These are phyloP conservation scores for Leptobrachium ailaonicum DNA, from an alignment of 2,113 vertebrate genomes.

Conservation along the genomic window DNA sequence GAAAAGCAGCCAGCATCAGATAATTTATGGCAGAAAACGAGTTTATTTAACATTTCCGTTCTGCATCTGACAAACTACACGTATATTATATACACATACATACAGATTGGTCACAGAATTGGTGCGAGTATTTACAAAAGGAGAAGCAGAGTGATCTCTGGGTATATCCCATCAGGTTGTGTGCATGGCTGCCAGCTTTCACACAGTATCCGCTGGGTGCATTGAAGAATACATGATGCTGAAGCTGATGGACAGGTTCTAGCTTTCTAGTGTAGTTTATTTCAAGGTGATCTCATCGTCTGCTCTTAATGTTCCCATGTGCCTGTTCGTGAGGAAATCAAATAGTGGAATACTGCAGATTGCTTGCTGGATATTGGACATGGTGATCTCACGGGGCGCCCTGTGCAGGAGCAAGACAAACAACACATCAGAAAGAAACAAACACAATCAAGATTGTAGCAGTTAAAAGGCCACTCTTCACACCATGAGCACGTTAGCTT, in stretches of 20 bases:
- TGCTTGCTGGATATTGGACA: slow-evolving; percentile 93
- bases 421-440: neutral
- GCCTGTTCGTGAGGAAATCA: slow-evolving; percentile 94
- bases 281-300: slow-evolving; percentile 62
- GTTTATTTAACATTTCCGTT: neutral
- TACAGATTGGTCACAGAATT: neutral
- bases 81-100: neutral
- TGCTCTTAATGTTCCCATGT: slow-evolving; percentile 83
- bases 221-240: neutral
- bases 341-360: slow-evolving; percentile 87
- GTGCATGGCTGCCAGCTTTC: neutral
- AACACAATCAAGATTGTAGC: too few relatives aligned
- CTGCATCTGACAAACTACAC: neutral
- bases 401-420: slow-evolving; percentile 64
- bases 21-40: neutral
- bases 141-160: neutral
- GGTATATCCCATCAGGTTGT: neutral
- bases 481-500: too few relatives aligned
- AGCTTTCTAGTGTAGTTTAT: slow-evolving; percentile 9
- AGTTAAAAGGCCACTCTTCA: too few relatives aligned
- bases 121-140: neutral
- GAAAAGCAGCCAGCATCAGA: too few relatives aligned
- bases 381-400: slow-evolving; percentile 88
- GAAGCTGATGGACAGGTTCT: neutral
- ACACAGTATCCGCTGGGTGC: neutral